Conservation (phyloP, 2,888 invertebrate genomes). For the Idaea biselata region DNA sequence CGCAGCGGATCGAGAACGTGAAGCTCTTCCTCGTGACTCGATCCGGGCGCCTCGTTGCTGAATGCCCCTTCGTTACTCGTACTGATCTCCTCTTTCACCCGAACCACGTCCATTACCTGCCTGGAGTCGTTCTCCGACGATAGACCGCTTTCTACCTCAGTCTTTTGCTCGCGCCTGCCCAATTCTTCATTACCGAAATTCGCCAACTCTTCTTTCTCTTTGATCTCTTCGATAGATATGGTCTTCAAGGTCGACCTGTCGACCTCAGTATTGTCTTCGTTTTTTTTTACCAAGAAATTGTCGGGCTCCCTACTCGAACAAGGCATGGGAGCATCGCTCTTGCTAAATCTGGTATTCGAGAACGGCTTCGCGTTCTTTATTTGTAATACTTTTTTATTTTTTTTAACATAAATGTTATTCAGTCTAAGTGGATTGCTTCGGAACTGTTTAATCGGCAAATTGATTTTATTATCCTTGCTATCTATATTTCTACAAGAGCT, state of each 20-base stretch:
- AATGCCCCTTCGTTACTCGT: constrained; percentile 60
- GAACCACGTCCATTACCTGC: constrained; percentile 39
- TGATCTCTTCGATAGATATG: constrained; percentile 58
- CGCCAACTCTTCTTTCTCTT: constrained; percentile 39
- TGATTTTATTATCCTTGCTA: constrained; percentile 41
- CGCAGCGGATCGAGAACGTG: constrained; percentile 58
- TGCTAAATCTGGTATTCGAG: constrained; percentile 8
- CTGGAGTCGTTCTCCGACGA: constrained; percentile 18
- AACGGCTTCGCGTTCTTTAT: constrained; percentile 63
- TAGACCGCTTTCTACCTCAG: constrained; percentile 11
- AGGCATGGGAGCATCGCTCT: constrained; percentile 47
- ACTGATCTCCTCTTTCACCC: constrained; percentile 67
- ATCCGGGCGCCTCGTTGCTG: constrained; percentile 46
- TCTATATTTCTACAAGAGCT: constrained; percentile 32
- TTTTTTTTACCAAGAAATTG: constrained; percentile 56
- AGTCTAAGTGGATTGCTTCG: constrained; percentile 55
- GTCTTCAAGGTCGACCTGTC: constrained; percentile 44
- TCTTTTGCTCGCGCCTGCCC: constrained; percentile 51
- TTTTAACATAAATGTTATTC: constrained; percentile 71
- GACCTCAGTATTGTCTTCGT: constrained; percentile 15
- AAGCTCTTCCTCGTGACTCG: constrained; percentile 28
- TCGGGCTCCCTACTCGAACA: constrained; percentile 53
- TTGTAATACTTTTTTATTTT: constrained; percentile 69
- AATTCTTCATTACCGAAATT: constrained; percentile 45
- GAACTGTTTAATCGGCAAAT: constrained; percentile 41